These are phyloP conservation scores for Leucoma salicis DNA, from an alignment of 2,888 invertebrate genomes.

Conservation along the genomic window DNA sequence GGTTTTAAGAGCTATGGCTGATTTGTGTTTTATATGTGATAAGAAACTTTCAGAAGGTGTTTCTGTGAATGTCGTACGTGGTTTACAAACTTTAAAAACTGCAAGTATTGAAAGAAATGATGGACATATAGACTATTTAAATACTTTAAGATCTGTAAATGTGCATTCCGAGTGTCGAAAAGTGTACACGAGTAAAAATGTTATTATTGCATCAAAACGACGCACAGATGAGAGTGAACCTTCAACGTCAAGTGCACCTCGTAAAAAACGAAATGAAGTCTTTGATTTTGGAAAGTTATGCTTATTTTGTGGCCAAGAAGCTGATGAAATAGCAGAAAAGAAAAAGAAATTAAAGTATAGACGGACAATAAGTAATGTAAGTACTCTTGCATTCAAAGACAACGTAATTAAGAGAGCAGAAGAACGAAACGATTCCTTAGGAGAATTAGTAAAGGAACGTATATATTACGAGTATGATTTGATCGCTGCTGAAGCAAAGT, in stretches of 20 bases:
- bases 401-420: conserved; percentile 46
- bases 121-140: conserved; percentile 16
- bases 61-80: conserved; percentile 32
- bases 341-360: conserved; percentile 36
- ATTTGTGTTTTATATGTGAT: conserved; percentile 1
- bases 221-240: conserved; percentile 25
- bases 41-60: conserved; percentile 1
- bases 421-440: conserved; percentile 43
- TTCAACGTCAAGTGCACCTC: conserved; percentile 31
- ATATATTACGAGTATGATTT: conserved; percentile 39
- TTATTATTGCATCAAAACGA: conserved; percentile 29
- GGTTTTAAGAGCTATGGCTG: background rate
- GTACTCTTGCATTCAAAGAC: conserved; percentile 47
- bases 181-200: conserved; percentile 34
- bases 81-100: conserved; percentile 35
- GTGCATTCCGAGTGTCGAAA: conserved; percentile 35
- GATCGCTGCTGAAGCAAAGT: conserved; percentile 45
- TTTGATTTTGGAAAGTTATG: conserved; percentile 39
- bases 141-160: conserved; percentile 1
- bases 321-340: conserved; percentile 43
- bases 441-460: conserved; percentile 42
- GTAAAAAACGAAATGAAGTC: conserved; percentile 27
- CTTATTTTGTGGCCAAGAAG: conserved; percentile 49
- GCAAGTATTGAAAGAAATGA: conserved; percentile 35
- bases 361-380: conserved; percentile 41